A percentile compares a stretch with the other conserved stretches of the same genome.
Conservation (phyloP, 2,888 invertebrate species). For the Epirrhoe tristata region DNA sequence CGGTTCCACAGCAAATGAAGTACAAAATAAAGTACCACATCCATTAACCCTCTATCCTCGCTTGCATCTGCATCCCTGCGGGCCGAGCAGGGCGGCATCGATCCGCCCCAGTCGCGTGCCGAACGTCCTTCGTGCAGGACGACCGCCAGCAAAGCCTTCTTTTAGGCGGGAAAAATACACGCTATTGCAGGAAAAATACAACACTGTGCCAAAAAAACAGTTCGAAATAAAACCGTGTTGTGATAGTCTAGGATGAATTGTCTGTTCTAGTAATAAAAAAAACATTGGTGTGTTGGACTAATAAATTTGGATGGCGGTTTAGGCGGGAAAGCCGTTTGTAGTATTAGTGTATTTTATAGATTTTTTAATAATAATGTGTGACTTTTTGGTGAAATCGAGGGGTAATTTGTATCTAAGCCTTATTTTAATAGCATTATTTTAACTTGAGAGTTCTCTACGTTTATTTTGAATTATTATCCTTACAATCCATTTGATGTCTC, state of each 20-base stretch:
- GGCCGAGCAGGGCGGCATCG: constrained; percentile 72
- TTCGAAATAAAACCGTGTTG: not conserved
- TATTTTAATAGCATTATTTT: constrained; percentile 36
- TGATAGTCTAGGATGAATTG: not conserved
- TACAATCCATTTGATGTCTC: constrained; percentile 1
- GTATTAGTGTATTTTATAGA: not conserved
- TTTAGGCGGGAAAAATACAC: constrained; percentile 74
- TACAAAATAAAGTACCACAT: constrained; percentile 40
- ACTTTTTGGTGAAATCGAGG: not conserved
- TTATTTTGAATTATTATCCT: not conserved
- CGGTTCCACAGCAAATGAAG: not conserved
- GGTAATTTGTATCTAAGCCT: constrained; percentile 15
- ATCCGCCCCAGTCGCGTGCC: constrained; percentile 78
- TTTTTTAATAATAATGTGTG: not conserved
- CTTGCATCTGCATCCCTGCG: constrained; percentile 83
- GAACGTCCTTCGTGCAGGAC: constrained; percentile 62
- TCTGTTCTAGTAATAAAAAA: not conserved
- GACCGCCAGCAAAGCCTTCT: constrained; percentile 70
- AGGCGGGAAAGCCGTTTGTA: constrained; percentile 7
- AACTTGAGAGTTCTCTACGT: not conserved
- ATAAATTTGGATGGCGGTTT: not conserved
- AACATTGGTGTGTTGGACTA: not conserved
- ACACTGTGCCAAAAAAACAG: not conserved
- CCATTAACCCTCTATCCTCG: constrained; percentile 43
- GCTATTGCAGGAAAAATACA: not conserved